Evolutionary conservation across 2,113 vertebrate genomes (phyloP).

Genomic region (Vimba vimba): DNA sequence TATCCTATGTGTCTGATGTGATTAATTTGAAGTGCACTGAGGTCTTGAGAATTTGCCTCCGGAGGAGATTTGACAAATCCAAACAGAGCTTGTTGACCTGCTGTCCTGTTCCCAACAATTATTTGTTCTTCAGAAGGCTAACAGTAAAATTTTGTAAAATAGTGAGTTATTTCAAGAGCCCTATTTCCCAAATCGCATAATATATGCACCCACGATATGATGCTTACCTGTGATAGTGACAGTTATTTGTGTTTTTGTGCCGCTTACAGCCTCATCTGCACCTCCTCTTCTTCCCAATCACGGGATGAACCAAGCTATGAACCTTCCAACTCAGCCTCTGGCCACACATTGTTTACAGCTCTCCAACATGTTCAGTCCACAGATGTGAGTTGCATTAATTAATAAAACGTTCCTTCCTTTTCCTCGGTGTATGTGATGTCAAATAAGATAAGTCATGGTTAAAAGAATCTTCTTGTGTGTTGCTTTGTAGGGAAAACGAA

Average conservation of each 20-base stretch:
- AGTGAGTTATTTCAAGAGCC: too few species aligned
- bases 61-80: not conserved
- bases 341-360: conserved; percentile 98
- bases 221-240: not conserved
- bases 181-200: too few species aligned
- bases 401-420: not conserved
- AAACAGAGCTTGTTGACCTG: not conserved
- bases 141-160: not conserved
- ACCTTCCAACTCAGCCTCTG: conserved; percentile 89
- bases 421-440: not conserved
- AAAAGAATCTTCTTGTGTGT: not conserved
- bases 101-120: not conserved
- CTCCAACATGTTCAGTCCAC: conserved; percentile 98
- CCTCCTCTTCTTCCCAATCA: conserved; percentile 62
- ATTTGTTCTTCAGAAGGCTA: not conserved
- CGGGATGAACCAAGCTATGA: conserved; percentile 73
- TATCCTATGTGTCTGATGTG: too few species aligned
- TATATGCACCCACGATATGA: too few species aligned
- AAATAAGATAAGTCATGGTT: not conserved
- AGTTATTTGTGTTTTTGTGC: conserved; percentile 28
- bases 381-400: conserved; percentile 82
- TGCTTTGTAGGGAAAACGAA: conserved; percentile 86
- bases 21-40: not conserved
- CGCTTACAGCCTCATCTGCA: conserved; percentile 55
- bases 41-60: not conserved